Conservation (phyloP, 2,888 invertebrate genomes). For the Rhaphigaster nebulosa region DNA sequence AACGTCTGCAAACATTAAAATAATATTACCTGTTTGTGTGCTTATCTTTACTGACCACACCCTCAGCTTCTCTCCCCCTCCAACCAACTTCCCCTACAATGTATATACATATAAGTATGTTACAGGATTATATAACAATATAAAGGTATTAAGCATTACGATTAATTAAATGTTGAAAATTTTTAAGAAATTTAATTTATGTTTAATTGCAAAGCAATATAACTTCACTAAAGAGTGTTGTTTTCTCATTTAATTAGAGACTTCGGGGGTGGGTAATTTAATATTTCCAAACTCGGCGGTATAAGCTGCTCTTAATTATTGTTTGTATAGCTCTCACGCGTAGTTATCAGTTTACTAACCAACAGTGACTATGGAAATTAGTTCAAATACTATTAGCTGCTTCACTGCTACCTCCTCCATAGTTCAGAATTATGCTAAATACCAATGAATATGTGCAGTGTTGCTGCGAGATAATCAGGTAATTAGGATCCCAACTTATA, state of each 20-base stretch:
- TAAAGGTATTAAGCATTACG: no score
- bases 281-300: not conserved
- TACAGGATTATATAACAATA: no score
- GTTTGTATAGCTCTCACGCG: not conserved
- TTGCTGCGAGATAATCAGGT: not conserved
- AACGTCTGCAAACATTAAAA: no score
- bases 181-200: no score
- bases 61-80: no score
- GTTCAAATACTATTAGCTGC: slow-evolving; percentile 19
- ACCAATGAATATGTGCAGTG: not conserved
- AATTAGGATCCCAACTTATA: not conserved
- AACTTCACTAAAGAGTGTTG: not conserved
- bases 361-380: slow-evolving; percentile 22
- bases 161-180: no score
- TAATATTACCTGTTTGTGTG: no score
- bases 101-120: no score
- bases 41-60: no score
- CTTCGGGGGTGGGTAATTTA: not conserved
- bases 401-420: not conserved
- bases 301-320: slow-evolving; percentile 17
- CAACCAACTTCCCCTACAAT: no score
- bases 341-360: not conserved
- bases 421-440: slow-evolving; percentile 25
- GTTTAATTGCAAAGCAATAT: not conserved
- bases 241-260: not conserved